These are phyloP conservation scores for Noctua comes DNA, from an alignment of 2,888 invertebrate genomes.

Conservation along the genomic window DNA sequence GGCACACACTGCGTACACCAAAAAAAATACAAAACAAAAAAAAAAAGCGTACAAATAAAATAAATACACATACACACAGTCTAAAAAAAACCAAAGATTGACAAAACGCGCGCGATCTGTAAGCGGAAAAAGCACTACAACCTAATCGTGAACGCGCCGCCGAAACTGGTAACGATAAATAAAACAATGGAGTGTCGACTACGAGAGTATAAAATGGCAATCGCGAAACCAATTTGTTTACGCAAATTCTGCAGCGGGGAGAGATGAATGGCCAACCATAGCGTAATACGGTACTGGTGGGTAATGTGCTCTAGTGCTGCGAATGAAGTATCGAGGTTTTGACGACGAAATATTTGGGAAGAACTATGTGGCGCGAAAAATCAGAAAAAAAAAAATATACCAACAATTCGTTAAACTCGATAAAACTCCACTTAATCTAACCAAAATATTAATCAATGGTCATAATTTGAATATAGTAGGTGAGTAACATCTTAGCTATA, in stretches of 20 bases:
- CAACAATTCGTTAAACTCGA: background rate
- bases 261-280: constrained; percentile 90
- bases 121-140: constrained; percentile 88
- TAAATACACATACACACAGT: constrained; percentile 30
- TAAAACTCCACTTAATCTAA: background rate
- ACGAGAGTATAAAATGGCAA: constrained; percentile 90
- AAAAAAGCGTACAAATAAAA: constrained; percentile 38
- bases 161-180: constrained; percentile 89
- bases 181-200: constrained; percentile 89
- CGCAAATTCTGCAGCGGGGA: constrained; percentile 90
- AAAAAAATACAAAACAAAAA: background rate
- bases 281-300: constrained; percentile 86
- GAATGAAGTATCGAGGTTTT: constrained; percentile 52
- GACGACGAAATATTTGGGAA: background rate
- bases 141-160: constrained; percentile 88
- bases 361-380: background rate
- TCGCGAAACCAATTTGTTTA: constrained; percentile 91
- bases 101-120: constrained; percentile 86
- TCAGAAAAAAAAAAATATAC: background rate
- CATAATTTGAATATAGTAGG: background rate
- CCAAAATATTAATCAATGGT: background rate
- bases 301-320: constrained; percentile 81
- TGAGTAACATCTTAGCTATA: background rate
- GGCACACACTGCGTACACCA: background rate
- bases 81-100: constrained; percentile 79